Evolutionary conservation across 2,888 invertebrate genomes (phyloP).

Genomic region (Nomada hirtipes): DNA sequence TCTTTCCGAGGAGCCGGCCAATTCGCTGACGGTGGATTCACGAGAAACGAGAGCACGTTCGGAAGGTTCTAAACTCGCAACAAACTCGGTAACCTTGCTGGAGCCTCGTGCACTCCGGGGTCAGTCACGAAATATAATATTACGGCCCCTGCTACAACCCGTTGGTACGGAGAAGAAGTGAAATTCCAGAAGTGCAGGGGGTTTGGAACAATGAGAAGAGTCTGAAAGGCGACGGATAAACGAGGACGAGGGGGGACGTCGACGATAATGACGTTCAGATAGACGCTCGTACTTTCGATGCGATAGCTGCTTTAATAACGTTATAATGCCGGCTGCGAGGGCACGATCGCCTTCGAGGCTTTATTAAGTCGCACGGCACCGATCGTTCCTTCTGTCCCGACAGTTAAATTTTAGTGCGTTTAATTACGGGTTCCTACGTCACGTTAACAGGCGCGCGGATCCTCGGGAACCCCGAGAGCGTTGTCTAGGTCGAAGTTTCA

Average conservation of each 20-base stretch:
- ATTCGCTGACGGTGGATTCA: constrained; percentile 52
- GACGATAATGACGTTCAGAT: constrained; percentile 68
- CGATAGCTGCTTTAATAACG: constrained; percentile 71
- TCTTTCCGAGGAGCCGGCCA: constrained; percentile 12
- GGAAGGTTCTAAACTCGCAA: constrained; percentile 73
- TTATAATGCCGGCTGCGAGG: constrained; percentile 62
- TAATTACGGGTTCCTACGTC: constrained; percentile 74
- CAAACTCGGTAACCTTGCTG: constrained; percentile 76
- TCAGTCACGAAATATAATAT: constrained; percentile 71
- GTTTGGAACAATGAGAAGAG: constrained; percentile 21
- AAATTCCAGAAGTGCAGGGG: constrained; percentile 26
- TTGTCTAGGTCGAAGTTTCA: constrained; percentile 18
- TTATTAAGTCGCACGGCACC: constrained; percentile 72
- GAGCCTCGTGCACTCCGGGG: constrained; percentile 65
- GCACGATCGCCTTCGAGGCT: constrained; percentile 64
- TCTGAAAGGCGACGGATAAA: constrained; percentile 9
- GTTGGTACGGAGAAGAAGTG: constrained; percentile 19
- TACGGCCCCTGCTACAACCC: constrained; percentile 22
- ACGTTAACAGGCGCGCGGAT: constrained; percentile 3
- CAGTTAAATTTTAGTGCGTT: constrained; percentile 78
- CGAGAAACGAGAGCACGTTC: constrained; percentile 73
- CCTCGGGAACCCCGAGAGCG: neutral
- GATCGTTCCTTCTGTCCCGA: constrained; percentile 68
- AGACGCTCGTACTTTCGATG: constrained; percentile 69
- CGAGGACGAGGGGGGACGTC: constrained; percentile 41